Evolutionary conservation across 2,797 vertebrate genomes (phyloP), one percentile per base, ranked within the genome.

Genomic region (Poecile montanus): DNA sequence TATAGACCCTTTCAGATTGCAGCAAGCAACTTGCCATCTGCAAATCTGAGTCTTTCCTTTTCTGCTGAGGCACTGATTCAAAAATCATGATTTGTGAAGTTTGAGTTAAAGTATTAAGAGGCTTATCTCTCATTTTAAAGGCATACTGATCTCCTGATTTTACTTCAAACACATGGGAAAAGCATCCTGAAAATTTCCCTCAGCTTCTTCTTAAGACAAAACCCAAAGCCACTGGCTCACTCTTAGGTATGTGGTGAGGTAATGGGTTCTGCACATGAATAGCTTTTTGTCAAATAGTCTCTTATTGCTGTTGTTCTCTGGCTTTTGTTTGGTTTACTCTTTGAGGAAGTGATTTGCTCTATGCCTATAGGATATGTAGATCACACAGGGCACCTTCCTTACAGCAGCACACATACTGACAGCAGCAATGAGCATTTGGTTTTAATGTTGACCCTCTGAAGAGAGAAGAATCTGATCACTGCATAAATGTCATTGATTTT

Each of bases 31-130:
- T 91, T 95, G 84, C 97, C 97, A 97, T 97, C 97, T 96, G 96
- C 95, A 97, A 96, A 97, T 97, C 81, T 95, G 65, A 95, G 85
- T 93, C 89, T 85, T 96, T 94, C 83, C 51, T 79, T 95, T 97
- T 96, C 94, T 96, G 85, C 94, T 94, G 92, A 97, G 96, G 95
- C 97, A 96, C 88, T 70, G 94, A 94, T 95, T 97, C 96, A 96
- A 93, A 94, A 97, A 92, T 92, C 92, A 90, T 58, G 91, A 82
- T 95, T 97, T 97, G 77, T 81, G 91, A 95, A 89, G 73, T 94
- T 83, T 74, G 48, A 91, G 68, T 54, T 88, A 50, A 95, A 95
- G 85, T 76, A 88, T 67, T 82, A 73, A 95, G 58, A 62, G 40
- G 34, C 77, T 90, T 93, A 50, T 82, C 78, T 90, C 67, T 89